phyloP scores from a whole-genome alignment of 2,888 invertebrate genomes.

The Meteorus cinctellus region DNA sequence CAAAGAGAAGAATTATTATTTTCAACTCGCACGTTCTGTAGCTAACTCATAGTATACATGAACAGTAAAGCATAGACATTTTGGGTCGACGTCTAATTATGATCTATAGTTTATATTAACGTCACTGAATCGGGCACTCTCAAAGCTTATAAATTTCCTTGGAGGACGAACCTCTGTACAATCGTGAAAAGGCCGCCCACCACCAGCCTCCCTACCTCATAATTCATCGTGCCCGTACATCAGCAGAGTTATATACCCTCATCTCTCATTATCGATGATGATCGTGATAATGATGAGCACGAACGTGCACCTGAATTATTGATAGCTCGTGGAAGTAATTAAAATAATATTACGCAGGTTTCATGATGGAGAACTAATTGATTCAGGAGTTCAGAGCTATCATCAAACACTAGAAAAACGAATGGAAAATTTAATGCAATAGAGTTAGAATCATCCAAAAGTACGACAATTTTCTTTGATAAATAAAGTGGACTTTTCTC shows the following conservation, averaged over 20 bases:
- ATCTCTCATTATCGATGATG: neutral
- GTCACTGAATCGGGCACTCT: conserved; percentile 29
- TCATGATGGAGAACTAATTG: no score
- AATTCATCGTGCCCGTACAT: conserved; percentile 27
- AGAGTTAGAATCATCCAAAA: neutral
- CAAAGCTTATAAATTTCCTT: conserved; percentile 32
- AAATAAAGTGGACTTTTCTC: neutral
- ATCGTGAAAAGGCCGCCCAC: conserved; percentile 9
- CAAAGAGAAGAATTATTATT: neutral
- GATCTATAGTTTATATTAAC: conserved; percentile 26
- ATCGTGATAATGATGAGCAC: neutral
- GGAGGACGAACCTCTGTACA: neutral
- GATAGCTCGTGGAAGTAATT: neutral
- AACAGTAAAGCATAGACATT: neutral
- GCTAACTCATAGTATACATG: neutral
- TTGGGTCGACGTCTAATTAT: conserved; percentile 27
- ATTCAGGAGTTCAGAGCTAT: neutral
- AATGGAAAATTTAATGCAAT: neutral
- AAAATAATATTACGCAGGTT: no score
- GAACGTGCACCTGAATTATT: neutral
- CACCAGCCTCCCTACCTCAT: neutral
- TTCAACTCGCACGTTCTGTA: neutral
- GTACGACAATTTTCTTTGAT: neutral
- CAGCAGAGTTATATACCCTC: conserved; percentile 1
- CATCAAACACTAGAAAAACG: neutral